Evolutionary conservation across 2,888 invertebrate species (phyloP).

Genomic region (Ptychoptera albimana): DNA sequence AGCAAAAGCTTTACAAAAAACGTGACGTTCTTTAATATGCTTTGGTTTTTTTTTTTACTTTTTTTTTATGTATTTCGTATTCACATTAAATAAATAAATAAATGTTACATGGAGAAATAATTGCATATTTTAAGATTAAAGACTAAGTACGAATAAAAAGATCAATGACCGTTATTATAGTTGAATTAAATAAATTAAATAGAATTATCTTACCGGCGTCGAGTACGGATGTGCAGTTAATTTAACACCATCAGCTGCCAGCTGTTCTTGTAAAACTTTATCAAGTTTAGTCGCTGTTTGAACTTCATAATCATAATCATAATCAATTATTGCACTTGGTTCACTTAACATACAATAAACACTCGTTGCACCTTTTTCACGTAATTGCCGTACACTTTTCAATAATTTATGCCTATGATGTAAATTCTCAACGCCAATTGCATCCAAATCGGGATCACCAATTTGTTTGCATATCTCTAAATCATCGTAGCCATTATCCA

Average conservation of each 20-base stretch:
- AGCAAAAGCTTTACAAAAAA: no score
- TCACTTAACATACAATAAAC: constrained; percentile 88
- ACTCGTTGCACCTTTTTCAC: constrained; percentile 85
- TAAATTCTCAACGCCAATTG: constrained; percentile 81
- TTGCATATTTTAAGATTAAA: no score
- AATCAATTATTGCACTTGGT: constrained; percentile 37
- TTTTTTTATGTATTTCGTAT: no score
- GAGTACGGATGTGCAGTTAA: constrained; percentile 82
- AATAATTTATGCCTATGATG: constrained; percentile 66
- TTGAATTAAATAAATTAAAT: no score
- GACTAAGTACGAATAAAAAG: no score
- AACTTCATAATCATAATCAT: constrained; percentile 29
- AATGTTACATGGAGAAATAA: no score
- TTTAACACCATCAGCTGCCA: constrained; percentile 73
- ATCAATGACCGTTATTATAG: no score
- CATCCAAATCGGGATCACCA: constrained; percentile 88
- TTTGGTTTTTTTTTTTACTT: no score
- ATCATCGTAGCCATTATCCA: constrained; percentile 94
- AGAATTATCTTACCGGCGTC: constrained; percentile 62
- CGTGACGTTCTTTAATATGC: no score
- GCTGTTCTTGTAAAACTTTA: constrained; percentile 67
- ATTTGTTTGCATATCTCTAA: constrained; percentile 94
- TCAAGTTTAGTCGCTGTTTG: constrained; percentile 40
- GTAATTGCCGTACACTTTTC: constrained; percentile 69
- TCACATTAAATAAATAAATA: no score